Evolutionary conservation across 2,113 vertebrate species (phyloP).

Genomic region (Rhinoptilus africanus): DNA sequence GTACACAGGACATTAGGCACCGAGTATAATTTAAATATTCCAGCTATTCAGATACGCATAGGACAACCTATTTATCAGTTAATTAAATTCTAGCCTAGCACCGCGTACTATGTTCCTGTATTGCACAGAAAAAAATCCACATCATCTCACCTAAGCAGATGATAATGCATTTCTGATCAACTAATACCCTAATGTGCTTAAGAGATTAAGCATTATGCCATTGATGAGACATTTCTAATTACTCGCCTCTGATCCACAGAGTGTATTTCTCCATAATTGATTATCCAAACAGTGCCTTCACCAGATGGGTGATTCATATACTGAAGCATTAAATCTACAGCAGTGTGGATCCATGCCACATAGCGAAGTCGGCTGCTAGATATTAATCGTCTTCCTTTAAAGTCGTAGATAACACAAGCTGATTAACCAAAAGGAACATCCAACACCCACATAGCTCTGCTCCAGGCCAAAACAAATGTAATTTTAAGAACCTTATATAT

Average conservation of each 20-base stretch:
- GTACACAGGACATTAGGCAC: not conserved
- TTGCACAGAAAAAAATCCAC: not conserved
- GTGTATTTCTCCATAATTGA: not conserved
- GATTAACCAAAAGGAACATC: slow-evolving; percentile 6
- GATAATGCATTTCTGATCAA: not conserved
- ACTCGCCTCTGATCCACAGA: not conserved
- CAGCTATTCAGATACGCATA: not conserved
- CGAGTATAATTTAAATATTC: not conserved
- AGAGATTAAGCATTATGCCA: not conserved
- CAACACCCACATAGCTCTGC: not conserved
- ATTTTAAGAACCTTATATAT: too few relatives aligned
- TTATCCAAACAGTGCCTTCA: not conserved
- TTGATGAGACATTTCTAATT: not conserved
- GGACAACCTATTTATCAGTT: not conserved
- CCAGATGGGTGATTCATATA: not conserved
- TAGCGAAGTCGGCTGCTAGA: not conserved
- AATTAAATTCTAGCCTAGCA: not conserved
- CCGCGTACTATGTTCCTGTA: not conserved
- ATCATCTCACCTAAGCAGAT: not conserved
- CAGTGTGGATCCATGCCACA: not conserved
- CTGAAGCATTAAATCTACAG: not conserved
- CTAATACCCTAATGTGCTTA: not conserved
- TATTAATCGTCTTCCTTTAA: not conserved
- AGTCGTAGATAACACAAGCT: not conserved
- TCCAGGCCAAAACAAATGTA: slow-evolving; percentile 32